Conservation (phyloP, 2,797 vertebrate genomes). For the Pitangus sulphuratus region DNA sequence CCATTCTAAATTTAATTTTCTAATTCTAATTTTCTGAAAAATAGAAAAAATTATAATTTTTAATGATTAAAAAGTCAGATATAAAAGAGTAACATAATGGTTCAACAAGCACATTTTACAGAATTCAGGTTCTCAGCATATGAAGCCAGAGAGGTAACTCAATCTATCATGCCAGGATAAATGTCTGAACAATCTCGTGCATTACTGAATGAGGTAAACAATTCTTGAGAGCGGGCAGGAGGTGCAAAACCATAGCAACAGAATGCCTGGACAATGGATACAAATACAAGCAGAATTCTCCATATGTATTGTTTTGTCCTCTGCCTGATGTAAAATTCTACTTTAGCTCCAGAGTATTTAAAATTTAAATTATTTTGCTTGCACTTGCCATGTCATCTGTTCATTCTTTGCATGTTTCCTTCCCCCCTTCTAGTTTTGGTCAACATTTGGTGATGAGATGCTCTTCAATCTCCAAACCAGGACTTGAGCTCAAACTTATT, state of each 20-base stretch:
- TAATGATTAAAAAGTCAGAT: neutral
- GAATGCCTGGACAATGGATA: slow-evolving; percentile 41
- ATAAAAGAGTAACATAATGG: neutral
- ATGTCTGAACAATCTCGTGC: slow-evolving; percentile 9
- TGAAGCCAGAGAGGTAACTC: slow-evolving; percentile 44
- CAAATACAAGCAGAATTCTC: slow-evolving; percentile 47
- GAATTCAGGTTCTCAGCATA: neutral
- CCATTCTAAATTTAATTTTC: neutral
- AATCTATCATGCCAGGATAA: slow-evolving; percentile 54
- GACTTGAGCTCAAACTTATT: neutral
- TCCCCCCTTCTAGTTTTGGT: neutral
- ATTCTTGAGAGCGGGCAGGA: slow-evolving; percentile 59
- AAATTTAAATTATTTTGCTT: slow-evolving; percentile 11
- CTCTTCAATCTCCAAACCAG: neutral
- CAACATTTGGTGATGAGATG: neutral
- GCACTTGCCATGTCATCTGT: neutral
- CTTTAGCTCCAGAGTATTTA: neutral
- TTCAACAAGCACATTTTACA: slow-evolving; percentile 6
- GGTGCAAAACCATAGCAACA: slow-evolving; percentile 68
- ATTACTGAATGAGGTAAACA: slow-evolving; percentile 56
- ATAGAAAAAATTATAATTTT: neutral
- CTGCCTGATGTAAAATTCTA: slow-evolving; percentile 27
- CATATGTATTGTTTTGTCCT: slow-evolving; percentile 48
- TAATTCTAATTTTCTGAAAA: neutral
- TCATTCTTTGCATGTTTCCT: neutral